phyloP scores from a whole-genome alignment of 2,888 invertebrate genomes.

The Heliconius erato region DNA sequence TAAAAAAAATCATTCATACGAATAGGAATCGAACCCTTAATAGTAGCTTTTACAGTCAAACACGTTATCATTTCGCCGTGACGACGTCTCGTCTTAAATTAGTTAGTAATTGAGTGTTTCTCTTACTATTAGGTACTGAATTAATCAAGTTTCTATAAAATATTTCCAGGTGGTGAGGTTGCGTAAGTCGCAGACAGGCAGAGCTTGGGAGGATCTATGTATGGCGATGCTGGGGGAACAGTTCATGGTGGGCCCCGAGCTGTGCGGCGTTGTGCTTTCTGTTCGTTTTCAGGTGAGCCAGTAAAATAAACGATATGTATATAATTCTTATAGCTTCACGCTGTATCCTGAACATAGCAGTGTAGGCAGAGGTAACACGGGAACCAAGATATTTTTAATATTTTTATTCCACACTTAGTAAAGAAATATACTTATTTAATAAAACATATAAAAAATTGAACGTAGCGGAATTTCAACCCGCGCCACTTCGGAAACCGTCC shows the following conservation, averaged over 20 bases:
- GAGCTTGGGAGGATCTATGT: conserved; percentile 99
- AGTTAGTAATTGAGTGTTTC: too few species aligned
- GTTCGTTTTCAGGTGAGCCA: conserved; percentile 93
- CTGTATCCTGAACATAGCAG: too few species aligned
- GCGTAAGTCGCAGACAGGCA: conserved; percentile 96
- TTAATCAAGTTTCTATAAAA: neutral
- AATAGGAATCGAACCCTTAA: neutral
- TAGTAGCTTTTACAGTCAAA: neutral
- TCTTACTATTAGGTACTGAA: neutral
- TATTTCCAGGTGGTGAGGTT: conserved; percentile 89
- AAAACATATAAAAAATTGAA: too few species aligned
- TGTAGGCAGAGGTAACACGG: too few species aligned
- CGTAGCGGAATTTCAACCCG: too few species aligned
- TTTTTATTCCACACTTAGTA: too few species aligned
- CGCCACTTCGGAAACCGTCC: too few species aligned
- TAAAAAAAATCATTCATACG: neutral
- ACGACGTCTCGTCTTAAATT: too few species aligned
- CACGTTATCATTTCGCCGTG: neutral
- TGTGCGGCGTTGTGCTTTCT: conserved; percentile 98
- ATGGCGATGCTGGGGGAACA: conserved; percentile 99
- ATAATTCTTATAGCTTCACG: too few species aligned
- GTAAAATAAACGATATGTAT: neutral
- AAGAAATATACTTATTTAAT: too few species aligned
- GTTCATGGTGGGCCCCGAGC: conserved; percentile 99
- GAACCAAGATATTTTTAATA: too few species aligned